These are phyloP conservation scores for Riparia riparia DNA, from an alignment of 2,113 vertebrate species.

Conservation along the genomic window DNA sequence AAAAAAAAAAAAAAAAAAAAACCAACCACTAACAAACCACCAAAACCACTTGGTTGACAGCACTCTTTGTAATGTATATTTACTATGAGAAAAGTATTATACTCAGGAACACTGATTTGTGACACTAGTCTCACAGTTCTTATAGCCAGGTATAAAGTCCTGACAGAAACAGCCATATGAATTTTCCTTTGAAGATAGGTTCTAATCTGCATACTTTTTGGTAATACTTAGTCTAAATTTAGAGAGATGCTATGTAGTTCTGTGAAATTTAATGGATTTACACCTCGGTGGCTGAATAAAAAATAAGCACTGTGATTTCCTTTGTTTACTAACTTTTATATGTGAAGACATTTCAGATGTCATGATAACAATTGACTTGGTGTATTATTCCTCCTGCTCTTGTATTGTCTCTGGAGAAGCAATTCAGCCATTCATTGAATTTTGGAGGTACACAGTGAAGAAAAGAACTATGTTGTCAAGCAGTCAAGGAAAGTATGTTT, in stretches of 20 bases:
- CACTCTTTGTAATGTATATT: background rate
- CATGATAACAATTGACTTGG: rapidly evolving
- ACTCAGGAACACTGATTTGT: background rate
- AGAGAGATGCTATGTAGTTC: background rate
- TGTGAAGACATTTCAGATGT: background rate
- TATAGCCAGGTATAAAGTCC: background rate
- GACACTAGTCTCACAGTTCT: background rate
- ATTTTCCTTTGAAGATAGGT: background rate
- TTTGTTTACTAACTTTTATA: background rate
- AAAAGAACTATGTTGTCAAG: background rate
- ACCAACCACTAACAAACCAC: rapidly evolving
- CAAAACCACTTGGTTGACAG: background rate
- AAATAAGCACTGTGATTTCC: background rate
- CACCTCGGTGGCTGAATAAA: background rate
- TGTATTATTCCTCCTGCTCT: background rate
- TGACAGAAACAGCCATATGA: background rate
- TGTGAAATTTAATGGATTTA: background rate
- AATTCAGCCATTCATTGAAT: background rate
- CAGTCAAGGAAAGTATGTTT: background rate
- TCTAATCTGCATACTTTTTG: background rate
- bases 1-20: no score
- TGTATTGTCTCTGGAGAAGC: rapidly evolving
- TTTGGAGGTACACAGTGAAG: background rate
- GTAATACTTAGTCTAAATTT: background rate
- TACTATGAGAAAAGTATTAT: background rate